These are phyloP conservation scores for Triops cancriformis DNA, from an alignment of 1,140 invertebrate genomes.

Conservation along the genomic window DNA sequence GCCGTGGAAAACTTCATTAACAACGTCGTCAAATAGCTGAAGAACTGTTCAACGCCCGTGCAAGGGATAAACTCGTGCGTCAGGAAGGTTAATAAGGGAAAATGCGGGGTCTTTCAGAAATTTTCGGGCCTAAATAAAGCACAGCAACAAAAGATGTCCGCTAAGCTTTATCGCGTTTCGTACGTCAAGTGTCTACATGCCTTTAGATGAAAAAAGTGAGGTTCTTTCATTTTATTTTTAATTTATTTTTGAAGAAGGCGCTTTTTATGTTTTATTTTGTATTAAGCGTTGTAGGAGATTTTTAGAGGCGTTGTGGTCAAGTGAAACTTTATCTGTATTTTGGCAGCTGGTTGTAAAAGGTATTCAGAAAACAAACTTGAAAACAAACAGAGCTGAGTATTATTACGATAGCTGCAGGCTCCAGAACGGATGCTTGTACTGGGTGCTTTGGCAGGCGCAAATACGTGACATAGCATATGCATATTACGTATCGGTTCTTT, in stretches of 20 bases:
- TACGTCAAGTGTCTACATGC: too few relatives aligned
- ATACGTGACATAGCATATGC: conserved; percentile 2
- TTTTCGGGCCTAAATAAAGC: too few relatives aligned
- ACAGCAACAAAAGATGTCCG: too few relatives aligned
- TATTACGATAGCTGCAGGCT: neutral
- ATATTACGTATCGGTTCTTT: neutral
- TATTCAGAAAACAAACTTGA: neutral
- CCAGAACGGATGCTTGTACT: neutral
- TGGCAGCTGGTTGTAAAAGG: neutral
- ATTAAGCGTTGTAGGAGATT: neutral
- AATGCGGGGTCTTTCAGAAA: neutral
- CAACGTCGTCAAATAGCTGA: neutral
- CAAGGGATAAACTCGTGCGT: neutral
- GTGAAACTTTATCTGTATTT: neutral
- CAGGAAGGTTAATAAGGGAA: neutral
- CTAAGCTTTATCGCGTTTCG: too few relatives aligned
- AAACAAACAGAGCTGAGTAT: neutral
- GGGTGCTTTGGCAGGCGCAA: neutral
- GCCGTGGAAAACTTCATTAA: conserved; percentile 9
- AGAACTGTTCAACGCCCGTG: neutral
- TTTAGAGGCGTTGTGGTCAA: neutral
- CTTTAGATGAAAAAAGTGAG: too few relatives aligned
- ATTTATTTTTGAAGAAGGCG: neutral
- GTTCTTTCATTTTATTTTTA: neutral
- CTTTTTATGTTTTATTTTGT: neutral